A percentile compares a stretch with the other conserved stretches of the same genome.
These are phyloP conservation scores for Junonia oenone DNA, from an alignment of 2,888 invertebrate species.

Conservation along the genomic window DNA sequence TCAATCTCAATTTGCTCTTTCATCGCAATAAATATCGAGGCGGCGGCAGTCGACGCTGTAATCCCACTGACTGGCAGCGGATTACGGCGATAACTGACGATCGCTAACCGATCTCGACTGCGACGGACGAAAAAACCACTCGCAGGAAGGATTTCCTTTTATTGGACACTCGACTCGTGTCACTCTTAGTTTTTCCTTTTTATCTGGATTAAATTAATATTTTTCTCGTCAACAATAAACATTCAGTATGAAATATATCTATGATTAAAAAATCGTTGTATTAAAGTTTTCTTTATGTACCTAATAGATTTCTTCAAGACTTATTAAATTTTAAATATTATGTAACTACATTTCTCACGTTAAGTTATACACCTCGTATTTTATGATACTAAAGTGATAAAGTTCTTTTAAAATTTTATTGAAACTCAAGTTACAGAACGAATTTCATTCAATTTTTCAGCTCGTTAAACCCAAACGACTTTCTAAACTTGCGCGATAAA, in stretches of 20 bases:
- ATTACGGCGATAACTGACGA: slow-evolving; percentile 19
- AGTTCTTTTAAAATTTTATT: background rate
- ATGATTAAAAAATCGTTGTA: too few species aligned
- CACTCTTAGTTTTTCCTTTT: too few species aligned
- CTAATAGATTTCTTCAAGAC: background rate
- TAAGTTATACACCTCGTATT: background rate
- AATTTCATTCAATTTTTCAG: slow-evolving; percentile 6
- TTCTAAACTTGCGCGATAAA: slow-evolving; percentile 20
- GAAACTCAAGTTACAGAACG: background rate
- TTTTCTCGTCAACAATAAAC: background rate
- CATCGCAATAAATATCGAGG: slow-evolving; percentile 16
- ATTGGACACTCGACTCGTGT: slow-evolving; percentile 5
- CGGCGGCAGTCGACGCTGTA: slow-evolving; percentile 13
- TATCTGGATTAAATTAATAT: too few species aligned
- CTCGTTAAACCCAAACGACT: slow-evolving; percentile 17
- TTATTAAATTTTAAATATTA: too few species aligned
- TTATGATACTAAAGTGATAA: background rate
- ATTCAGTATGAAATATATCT: background rate
- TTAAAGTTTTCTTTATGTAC: background rate
- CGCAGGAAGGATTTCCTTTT: slow-evolving; percentile 7
- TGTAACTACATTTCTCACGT: background rate
- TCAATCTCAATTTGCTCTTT: slow-evolving; percentile 18
- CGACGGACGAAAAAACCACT: slow-evolving; percentile 6
- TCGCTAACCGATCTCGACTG: slow-evolving; percentile 11
- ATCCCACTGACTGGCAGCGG: slow-evolving; percentile 14